A percentile compares a stretch with the other conserved stretches of the same genome.
phyloP scores from a whole-genome alignment of 2,888 invertebrate genomes.

The Candidula unifasciata region DNA sequence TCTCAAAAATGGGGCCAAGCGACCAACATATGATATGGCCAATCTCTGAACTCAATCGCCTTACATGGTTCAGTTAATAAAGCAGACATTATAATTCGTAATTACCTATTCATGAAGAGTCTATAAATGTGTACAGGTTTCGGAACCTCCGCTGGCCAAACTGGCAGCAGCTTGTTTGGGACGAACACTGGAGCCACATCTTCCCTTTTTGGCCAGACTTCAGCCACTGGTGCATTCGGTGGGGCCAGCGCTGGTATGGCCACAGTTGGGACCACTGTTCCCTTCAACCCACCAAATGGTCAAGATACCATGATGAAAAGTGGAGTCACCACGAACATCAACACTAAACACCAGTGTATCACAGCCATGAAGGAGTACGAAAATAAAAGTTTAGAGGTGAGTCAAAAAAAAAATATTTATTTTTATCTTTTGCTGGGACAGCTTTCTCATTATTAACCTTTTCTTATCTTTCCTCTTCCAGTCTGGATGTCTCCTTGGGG shows the following conservation, averaged over 20 bases:
- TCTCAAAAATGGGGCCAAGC: too few relatives aligned
- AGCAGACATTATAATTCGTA: too few relatives aligned
- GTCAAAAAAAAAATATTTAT: too few relatives aligned
- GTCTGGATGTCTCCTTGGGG: too few relatives aligned
- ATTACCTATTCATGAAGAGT: too few relatives aligned
- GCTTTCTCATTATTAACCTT: too few relatives aligned
- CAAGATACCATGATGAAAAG: constrained; percentile 87
- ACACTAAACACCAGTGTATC: constrained; percentile 96
- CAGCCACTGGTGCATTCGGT: constrained; percentile 55
- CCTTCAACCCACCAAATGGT: constrained; percentile 91
- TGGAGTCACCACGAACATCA: constrained; percentile 88
- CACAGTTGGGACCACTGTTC: constrained; percentile 80
- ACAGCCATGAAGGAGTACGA: constrained; percentile 99
- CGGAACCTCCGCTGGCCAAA: constrained; percentile 53
- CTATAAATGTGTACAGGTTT: constrained; percentile 55
- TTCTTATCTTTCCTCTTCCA: too few relatives aligned
- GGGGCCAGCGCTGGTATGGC: constrained; percentile 47
- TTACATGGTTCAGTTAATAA: too few relatives aligned
- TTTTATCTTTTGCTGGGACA: too few relatives aligned
- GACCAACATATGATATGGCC: too few relatives aligned
- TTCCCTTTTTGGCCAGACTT: constrained; percentile 37
- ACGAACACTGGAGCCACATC: constrained; percentile 43
- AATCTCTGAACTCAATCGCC: too few relatives aligned
- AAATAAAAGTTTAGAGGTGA: constrained; percentile 89
- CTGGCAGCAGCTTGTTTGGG: constrained; percentile 43